These are phyloP conservation scores for Mimas tiliae DNA, from an alignment of 2,888 invertebrate genomes.

Conservation along the genomic window DNA sequence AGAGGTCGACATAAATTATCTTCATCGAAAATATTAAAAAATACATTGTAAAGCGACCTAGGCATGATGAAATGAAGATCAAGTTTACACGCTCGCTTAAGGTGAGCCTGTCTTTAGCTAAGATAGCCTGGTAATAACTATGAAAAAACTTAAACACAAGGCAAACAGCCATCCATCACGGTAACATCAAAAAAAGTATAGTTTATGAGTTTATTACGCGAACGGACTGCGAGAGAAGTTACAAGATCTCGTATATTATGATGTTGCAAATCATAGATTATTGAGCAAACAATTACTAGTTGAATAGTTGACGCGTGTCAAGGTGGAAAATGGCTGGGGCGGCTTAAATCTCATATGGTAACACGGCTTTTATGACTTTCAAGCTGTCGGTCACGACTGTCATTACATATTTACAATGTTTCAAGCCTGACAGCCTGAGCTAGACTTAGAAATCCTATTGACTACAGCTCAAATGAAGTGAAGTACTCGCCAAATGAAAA, in stretches of 20 bases:
- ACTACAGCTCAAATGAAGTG: too few species aligned
- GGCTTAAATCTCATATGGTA: not conserved
- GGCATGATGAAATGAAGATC: not conserved
- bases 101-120: not conserved
- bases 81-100: slow-evolving; percentile 12
- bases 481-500: too few species aligned
- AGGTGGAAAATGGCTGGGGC: not conserved
- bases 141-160: slow-evolving; percentile 22
- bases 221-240: not conserved
- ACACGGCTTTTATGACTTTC: not conserved
- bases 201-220: slow-evolving; percentile 16
- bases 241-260: not conserved
- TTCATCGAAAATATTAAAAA: not conserved
- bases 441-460: too few species aligned
- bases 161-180: slow-evolving; percentile 23
- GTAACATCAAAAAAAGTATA: slow-evolving; percentile 5
- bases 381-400: too few species aligned
- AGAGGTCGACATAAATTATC: slow-evolving; percentile 9
- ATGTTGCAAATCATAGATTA: not conserved
- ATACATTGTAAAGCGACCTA: not conserved
- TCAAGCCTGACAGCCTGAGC: too few species aligned
- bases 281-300: not conserved
- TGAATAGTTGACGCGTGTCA: not conserved
- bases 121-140: slow-evolving; percentile 12
- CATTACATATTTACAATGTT: too few species aligned